Evolutionary conservation across 2,888 invertebrate species (phyloP).

Genomic region (Cryptocephalus primarius): DNA sequence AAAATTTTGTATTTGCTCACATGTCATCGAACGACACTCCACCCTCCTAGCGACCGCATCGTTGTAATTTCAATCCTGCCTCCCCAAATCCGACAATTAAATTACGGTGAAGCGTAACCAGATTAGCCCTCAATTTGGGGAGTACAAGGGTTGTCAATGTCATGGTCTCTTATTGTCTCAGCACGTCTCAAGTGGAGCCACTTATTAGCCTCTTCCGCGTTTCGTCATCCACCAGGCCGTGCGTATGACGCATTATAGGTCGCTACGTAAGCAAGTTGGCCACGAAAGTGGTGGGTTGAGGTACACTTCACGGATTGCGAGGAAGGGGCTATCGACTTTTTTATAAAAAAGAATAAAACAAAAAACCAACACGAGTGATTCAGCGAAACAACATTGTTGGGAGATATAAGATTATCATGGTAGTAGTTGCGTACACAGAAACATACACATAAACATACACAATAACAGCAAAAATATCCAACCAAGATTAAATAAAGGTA

Average conservation of each 20-base stretch:
- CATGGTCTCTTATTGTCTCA: slow-evolving; percentile 17
- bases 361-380: no score
- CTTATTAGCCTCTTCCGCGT: slow-evolving; percentile 18
- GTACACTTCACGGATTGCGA: no score
- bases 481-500: no score
- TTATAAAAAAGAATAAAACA: no score
- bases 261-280: no score
- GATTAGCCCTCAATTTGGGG: slow-evolving; percentile 3
- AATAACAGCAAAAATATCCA: no score
- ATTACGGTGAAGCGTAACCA: not conserved
- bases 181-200: slow-evolving; percentile 17
- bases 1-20: not conserved
- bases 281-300: no score
- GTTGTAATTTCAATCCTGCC: not conserved
- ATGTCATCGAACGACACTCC: not conserved
- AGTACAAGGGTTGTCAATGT: slow-evolving; percentile 15
- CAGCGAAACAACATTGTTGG: no score
- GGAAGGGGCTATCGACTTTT: no score
- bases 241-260: not conserved
- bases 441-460: no score
- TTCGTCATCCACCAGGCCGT: slow-evolving; percentile 1
- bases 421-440: no score
- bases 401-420: no score
- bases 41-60: not conserved
- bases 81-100: not conserved